A percentile compares a stretch with the other conserved stretches of the same genome.
These are phyloP conservation scores for Argyresthia goedartella DNA, from an alignment of 2,888 invertebrate species.

Conservation along the genomic window DNA sequence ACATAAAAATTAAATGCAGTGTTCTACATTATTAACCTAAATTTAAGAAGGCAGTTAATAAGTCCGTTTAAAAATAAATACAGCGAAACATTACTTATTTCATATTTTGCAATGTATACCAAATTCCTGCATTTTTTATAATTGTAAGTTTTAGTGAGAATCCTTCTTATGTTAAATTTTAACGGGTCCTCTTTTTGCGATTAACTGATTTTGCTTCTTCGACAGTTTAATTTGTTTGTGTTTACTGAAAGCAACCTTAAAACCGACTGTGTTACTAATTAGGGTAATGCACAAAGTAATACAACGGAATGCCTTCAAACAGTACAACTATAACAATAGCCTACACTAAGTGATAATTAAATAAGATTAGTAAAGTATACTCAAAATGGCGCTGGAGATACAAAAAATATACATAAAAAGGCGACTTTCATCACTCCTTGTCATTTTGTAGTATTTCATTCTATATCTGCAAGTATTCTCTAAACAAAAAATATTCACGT, in stretches of 20 bases:
- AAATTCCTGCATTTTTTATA: slow-evolving; percentile 70
- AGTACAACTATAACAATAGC: slow-evolving; percentile 69
- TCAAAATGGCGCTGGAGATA: slow-evolving; percentile 29
- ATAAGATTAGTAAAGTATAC: slow-evolving; percentile 26
- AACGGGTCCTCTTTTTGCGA: slow-evolving; percentile 28
- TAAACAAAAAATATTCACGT: neutral
- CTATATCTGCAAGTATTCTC: neutral
- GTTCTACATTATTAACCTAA: neutral
- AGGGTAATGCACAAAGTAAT: slow-evolving; percentile 52
- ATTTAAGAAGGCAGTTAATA: slow-evolving; percentile 9
- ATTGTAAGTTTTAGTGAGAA: slow-evolving; percentile 62
- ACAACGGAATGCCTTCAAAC: slow-evolving; percentile 68
- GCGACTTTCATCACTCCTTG: neutral
- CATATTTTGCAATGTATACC: slow-evolving; percentile 66
- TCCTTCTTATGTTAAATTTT: slow-evolving; percentile 31
- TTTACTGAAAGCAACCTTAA: slow-evolving; percentile 20
- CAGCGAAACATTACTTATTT: slow-evolving; percentile 48
- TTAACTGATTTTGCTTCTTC: slow-evolving; percentile 41
- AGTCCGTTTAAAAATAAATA: slow-evolving; percentile 14
- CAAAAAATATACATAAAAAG: too few relatives aligned
- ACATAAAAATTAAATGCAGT: slow-evolving; percentile 11
- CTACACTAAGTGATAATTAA: slow-evolving; percentile 48
- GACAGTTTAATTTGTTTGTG: slow-evolving; percentile 42
- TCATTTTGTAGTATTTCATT: neutral
- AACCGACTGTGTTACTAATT: slow-evolving; percentile 60